Conservation (phyloP, 2,113 vertebrate species). For the Hipposideros armiger region DNA sequence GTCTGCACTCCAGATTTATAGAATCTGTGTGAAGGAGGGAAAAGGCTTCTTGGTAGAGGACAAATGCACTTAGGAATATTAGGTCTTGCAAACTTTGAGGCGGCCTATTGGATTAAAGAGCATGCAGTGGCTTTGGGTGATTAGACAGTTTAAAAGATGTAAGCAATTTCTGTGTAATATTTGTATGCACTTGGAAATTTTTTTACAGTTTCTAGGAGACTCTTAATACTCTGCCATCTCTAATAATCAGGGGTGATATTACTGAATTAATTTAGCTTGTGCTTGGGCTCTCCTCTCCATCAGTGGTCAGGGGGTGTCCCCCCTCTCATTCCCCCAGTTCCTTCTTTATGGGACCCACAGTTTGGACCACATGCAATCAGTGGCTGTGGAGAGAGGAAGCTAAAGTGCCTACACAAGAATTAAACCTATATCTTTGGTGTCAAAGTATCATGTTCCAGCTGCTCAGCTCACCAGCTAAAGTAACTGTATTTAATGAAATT, state of each 20-base stretch:
- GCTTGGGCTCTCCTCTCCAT: neutral
- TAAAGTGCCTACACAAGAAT: neutral
- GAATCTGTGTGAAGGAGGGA: neutral
- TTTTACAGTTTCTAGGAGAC: neutral
- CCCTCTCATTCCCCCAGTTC: neutral
- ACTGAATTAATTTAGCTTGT: neutral
- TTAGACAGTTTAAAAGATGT: neutral
- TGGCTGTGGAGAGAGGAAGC: neutral
- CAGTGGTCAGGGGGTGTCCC: neutral
- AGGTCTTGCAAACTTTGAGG: conserved; percentile 15
- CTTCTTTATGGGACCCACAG: neutral
- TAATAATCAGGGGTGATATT: neutral
- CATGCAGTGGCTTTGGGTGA: neutral
- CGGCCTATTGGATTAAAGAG: neutral
- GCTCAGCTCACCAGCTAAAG: conserved; percentile 38
- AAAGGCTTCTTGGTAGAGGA: neutral
- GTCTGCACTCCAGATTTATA: neutral
- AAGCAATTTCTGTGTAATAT: neutral
- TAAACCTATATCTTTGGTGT: conserved; percentile 11
- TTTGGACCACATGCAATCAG: neutral
- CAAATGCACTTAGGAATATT: neutral
- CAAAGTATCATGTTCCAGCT: neutral
- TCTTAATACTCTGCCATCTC: neutral
- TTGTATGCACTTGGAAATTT: neutral
- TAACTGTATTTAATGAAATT: conserved; percentile 75